These are phyloP conservation scores for Prolemur simus DNA, from an alignment of 2,113 vertebrate genomes.

Conservation along the genomic window DNA sequence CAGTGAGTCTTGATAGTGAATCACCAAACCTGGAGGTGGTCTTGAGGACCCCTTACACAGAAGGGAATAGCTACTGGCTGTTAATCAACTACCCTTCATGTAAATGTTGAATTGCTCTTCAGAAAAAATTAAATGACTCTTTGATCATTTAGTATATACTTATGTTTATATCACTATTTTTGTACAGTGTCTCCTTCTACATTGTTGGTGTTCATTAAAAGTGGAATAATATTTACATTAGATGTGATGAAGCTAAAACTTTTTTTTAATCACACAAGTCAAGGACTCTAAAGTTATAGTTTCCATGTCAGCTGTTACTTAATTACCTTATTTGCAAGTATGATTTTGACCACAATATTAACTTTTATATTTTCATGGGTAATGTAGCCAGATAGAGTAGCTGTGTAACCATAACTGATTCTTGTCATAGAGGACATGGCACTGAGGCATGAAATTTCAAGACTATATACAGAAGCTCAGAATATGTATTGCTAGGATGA, in stretches of 20 bases:
- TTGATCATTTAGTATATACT: not conserved
- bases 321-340: constrained; percentile 32
- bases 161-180: not conserved
- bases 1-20: not conserved
- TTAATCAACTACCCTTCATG: not conserved
- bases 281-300: not conserved
- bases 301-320: constrained; percentile 33
- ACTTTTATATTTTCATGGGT: constrained; percentile 34
- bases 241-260: not conserved
- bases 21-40: not conserved
- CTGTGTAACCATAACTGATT: constrained; percentile 43
- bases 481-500: not conserved
- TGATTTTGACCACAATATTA: constrained; percentile 6
- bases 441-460: constrained; percentile 17
- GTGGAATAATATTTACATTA: constrained; percentile 16
- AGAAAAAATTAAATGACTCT: not conserved
- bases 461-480: constrained; percentile 17
- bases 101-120: not conserved
- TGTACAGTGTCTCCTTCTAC: not conserved
- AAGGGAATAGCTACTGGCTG: not conserved
- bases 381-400: constrained; percentile 34
- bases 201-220: constrained; percentile 13
- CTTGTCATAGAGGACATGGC: not conserved
- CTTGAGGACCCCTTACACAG: not conserved
- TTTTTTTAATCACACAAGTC: not conserved